Percentiles rank a stretch among this genome's conserved stretches.
These are phyloP conservation scores for Nestor notabilis DNA, from an alignment of 2,113 vertebrate genomes.

Conservation along the genomic window DNA sequence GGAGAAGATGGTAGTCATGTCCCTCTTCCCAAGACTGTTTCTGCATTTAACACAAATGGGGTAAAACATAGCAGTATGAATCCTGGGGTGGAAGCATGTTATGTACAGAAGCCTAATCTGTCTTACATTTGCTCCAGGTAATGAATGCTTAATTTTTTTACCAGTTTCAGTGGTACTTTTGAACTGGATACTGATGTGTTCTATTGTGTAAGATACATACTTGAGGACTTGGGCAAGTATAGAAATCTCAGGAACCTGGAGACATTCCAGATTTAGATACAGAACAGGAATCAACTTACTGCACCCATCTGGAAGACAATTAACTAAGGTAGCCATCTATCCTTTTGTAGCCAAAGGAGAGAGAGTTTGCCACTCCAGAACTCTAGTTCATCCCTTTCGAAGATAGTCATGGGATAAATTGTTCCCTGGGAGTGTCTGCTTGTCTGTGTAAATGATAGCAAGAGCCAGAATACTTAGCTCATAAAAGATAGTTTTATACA, in stretches of 20 bases:
- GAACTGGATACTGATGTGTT: not conserved
- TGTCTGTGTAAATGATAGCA: not conserved
- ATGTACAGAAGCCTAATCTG: not conserved
- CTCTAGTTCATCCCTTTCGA: not conserved
- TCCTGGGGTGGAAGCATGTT: not conserved
- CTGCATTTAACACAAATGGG: not conserved
- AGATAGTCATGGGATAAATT: not conserved
- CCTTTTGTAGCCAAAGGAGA: not conserved
- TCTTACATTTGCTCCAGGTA: not conserved
- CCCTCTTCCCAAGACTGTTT: not conserved
- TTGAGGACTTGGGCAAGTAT: not conserved
- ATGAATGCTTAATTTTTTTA: not conserved
- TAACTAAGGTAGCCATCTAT: not conserved
- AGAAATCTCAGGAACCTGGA: not conserved
- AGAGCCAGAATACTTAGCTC: not conserved
- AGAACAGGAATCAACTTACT: not conserved
- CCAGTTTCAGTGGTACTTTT: not conserved
- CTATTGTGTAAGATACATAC: not conserved
- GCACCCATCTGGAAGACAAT: not conserved
- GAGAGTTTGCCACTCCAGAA: not conserved
- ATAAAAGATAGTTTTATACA: not conserved
- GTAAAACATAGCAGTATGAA: not conserved
- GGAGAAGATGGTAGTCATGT: not conserved
- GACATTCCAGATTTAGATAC: not conserved
- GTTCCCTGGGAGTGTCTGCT: not conserved